phyloP scores from a whole-genome alignment of 2,888 invertebrate species.

The Cacoxenus indagator region DNA sequence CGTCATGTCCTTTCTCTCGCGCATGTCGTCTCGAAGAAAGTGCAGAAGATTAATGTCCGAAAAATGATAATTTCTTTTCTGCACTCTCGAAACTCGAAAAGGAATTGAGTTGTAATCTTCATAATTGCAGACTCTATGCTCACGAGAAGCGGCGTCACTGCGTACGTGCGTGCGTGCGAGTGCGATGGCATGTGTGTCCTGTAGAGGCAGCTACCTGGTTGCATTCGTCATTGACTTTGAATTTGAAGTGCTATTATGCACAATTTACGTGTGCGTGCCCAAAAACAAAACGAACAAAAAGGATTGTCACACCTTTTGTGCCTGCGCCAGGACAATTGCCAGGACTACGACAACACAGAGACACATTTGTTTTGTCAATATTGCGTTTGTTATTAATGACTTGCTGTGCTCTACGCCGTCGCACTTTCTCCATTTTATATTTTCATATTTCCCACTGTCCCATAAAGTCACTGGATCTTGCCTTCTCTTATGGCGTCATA shows the following conservation, averaged over 20 bases:
- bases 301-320: conserved; percentile 53
- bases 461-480: too few species aligned
- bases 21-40: conserved; percentile 15
- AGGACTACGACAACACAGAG: conserved; percentile 5
- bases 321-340: conserved; percentile 7
- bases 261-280: conserved; percentile 28
- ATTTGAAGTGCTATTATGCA: conserved; percentile 22
- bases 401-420: neutral
- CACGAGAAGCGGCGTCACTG: too few species aligned
- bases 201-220: conserved; percentile 1
- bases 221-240: conserved; percentile 2
- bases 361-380: conserved; percentile 71
- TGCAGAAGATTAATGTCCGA: conserved; percentile 51
- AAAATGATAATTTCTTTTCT: conserved; percentile 51
- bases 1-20: too few species aligned
- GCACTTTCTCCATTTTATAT: too few species aligned
- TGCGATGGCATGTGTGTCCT: conserved; percentile 20
- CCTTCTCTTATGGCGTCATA: too few species aligned
- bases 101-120: conserved; percentile 70
- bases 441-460: too few species aligned
- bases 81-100: conserved; percentile 29
- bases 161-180: conserved; percentile 18
- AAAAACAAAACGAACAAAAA: conserved; percentile 29
- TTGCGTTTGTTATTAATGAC: conserved; percentile 70
- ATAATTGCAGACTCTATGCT: conserved; percentile 50